These are phyloP conservation scores for Halictus ligatus DNA, from an alignment of 2,888 invertebrate genomes.

Conservation along the genomic window DNA sequence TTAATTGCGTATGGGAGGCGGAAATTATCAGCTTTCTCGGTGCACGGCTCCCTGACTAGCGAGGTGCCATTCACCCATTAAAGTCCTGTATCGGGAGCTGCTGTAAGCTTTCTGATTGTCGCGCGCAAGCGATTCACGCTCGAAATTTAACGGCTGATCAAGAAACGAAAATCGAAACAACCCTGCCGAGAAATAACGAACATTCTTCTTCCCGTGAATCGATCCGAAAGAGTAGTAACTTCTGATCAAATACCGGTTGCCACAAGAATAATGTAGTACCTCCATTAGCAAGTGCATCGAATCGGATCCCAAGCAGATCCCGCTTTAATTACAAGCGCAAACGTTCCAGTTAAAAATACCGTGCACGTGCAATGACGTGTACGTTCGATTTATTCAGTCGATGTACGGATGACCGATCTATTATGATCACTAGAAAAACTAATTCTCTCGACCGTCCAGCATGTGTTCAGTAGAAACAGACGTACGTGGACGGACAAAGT, in stretches of 20 bases:
- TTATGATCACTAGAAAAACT: background rate
- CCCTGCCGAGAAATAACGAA: background rate
- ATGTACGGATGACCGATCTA: background rate
- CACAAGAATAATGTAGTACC: background rate
- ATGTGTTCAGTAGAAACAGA: background rate
- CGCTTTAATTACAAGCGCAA: background rate
- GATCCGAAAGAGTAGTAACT: background rate
- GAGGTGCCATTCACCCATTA: background rate
- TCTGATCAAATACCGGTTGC: background rate
- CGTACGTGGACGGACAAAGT: too few species aligned
- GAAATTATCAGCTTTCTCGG: slow-evolving; percentile 17
- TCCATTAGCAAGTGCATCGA: background rate
- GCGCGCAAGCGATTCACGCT: background rate
- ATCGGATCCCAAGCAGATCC: background rate
- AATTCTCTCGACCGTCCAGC: background rate
- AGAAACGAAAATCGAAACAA: background rate
- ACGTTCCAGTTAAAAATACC: background rate
- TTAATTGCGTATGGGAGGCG: slow-evolving; percentile 13
- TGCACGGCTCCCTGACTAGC: background rate
- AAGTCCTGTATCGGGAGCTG: too few species aligned
- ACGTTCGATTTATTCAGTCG: background rate
- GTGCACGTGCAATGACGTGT: background rate
- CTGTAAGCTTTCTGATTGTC: background rate
- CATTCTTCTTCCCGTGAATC: background rate
- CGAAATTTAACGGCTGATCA: background rate